Conservation (phyloP, 2,113 vertebrate species). For the Sylvilagus bachmani region DNA sequence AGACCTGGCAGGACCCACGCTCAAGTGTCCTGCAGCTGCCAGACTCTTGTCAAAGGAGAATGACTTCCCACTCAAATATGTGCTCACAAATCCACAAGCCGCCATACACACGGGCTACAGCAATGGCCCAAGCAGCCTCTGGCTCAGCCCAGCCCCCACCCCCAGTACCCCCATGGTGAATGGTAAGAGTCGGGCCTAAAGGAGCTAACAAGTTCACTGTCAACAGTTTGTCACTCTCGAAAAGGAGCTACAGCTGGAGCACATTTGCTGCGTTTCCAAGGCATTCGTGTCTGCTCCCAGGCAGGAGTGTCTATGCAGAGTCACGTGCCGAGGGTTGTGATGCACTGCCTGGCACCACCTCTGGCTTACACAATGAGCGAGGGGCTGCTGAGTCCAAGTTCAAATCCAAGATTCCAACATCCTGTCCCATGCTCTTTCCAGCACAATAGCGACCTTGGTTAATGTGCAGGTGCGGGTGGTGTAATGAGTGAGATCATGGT, state of each 20-base stretch:
- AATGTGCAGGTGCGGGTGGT: background rate
- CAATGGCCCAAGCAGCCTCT: background rate
- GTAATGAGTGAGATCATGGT: background rate
- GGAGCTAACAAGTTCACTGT: background rate
- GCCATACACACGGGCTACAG: background rate
- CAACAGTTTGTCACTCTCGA: constrained; percentile 38
- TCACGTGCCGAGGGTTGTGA: background rate
- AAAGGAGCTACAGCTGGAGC: background rate
- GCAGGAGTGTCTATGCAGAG: background rate
- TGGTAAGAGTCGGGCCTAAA: background rate
- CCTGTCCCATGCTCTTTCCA: background rate
- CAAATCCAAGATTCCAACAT: background rate
- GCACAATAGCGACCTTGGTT: background rate
- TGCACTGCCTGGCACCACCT: background rate
- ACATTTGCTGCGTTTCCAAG: background rate
- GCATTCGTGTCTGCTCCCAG: background rate
- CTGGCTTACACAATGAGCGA: background rate
- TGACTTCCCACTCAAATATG: constrained; percentile 61
- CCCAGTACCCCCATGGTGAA: background rate
- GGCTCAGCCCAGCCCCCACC: background rate
- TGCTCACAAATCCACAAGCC: constrained; percentile 37
- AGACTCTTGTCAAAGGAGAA: constrained; percentile 37
- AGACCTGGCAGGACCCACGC: background rate
- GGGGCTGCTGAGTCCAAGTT: background rate
- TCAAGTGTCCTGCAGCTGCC: background rate